Conservation (phyloP, 2,113 vertebrate species). For the Carassius gibelio region DNA sequence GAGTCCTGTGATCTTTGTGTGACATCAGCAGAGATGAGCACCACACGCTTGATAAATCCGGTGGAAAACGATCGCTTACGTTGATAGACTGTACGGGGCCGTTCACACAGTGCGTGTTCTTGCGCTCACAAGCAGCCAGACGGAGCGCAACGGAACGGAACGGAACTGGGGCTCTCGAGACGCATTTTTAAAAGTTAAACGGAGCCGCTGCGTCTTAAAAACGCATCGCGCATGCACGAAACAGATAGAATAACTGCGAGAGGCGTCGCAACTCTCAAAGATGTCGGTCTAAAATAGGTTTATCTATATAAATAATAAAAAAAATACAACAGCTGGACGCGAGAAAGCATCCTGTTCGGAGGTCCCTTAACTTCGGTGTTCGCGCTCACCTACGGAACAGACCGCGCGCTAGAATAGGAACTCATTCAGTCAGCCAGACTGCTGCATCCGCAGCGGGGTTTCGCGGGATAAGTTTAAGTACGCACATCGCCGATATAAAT, state of each 20-base stretch:
- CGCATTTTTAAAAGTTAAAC: conserved; percentile 15
- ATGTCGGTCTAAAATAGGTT: background rate
- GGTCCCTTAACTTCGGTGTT: conserved; percentile 34
- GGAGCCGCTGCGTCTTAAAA: background rate
- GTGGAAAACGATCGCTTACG: background rate
- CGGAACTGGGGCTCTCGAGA: background rate
- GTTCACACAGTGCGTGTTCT: background rate
- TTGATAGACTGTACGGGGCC: background rate
- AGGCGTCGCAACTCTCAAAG: background rate
- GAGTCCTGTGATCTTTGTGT: background rate
- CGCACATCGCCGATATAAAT: background rate
- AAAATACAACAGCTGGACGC: background rate
- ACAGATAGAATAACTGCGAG: background rate
- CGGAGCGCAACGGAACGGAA: background rate
- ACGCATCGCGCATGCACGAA: background rate
- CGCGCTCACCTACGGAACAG: conserved; percentile 14
- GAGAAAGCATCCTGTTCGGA: background rate
- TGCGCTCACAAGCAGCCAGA: background rate
- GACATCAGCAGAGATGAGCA: background rate
- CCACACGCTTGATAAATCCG: background rate
- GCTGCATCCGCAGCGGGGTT: conserved; percentile 25
- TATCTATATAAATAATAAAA: background rate
- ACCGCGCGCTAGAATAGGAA: conserved; percentile 25
- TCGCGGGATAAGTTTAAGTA: conserved; percentile 2
- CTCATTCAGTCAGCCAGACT: conserved; percentile 12